Percentiles rank a stretch among this genome's conserved stretches.
Conservation (phyloP, 2,888 invertebrate genomes). For the Idaea aversata region DNA sequence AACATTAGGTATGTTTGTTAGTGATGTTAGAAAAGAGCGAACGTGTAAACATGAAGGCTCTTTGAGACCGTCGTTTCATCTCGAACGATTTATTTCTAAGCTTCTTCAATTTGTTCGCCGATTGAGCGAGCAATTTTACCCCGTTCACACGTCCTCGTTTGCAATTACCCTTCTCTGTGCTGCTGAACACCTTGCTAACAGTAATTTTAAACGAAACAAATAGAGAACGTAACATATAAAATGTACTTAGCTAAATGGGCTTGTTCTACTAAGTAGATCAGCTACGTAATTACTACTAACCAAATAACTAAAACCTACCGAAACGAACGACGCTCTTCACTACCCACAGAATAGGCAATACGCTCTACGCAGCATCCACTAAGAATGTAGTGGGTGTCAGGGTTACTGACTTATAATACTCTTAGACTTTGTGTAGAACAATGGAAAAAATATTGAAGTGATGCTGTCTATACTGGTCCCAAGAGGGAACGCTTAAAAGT, state of each 20-base stretch:
- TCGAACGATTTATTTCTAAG: constrained; percentile 48
- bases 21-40: constrained; percentile 5
- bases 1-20: constrained; percentile 3
- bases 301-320: background rate
- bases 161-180: constrained; percentile 35
- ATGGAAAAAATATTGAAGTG: background rate
- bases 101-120: constrained; percentile 45
- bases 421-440: background rate
- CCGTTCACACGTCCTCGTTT: constrained; percentile 37
- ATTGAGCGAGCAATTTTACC: constrained; percentile 43
- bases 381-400: background rate
- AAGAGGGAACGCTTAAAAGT: background rate
- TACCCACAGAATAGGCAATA: background rate
- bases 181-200: constrained; percentile 4
- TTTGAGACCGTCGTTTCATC: constrained; percentile 49
- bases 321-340: background rate
- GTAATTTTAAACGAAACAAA: background rate
- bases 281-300: background rate
- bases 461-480: background rate
- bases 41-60: constrained; percentile 29
- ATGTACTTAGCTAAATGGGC: background rate
- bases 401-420: background rate
- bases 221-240: background rate
- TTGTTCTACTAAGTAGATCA: background rate
- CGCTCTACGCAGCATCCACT: background rate